Base-by-base conservation (phyloP, 1,140 invertebrate genomes). In the Zelostemma sp. region DNA sequence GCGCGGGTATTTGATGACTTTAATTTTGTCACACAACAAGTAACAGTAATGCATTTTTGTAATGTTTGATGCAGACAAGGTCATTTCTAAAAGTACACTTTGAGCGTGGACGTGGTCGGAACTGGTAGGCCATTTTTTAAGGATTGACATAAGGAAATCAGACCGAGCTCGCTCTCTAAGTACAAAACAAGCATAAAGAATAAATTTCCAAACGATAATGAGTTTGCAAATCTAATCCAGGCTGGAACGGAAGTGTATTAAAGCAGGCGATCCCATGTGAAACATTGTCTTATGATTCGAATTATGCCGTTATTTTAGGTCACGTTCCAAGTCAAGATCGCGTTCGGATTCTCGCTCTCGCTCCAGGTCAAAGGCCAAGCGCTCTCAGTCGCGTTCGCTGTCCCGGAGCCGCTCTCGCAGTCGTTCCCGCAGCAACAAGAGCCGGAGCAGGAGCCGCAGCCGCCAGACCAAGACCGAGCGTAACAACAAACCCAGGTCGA, bases 401-500 rank as follows among this genome's bases (percentile, higher is more conserved):
- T 88, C 87, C 6, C 81, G 86, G 16, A 87, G 86, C 61, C 84
- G 86, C 54, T 88, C 87, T 14, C 81, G 84, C 38, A 84, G 79
- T 70, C 74, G 72, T 49, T 73, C 61, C 41, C 43, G 33, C 33
- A 35, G 33, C 33, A n/a, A n/a, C n/a, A n/a, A n/a, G n/a, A n/a
- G n/a, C 41, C 43, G 33, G 3, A 35, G 33, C 33, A n/a, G n/a
- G 9, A 46, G 43, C 11, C 43, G 43, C 16, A 11, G 17, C 1
- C 49, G 68, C 57, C 38, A 73, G 75, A 65, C 74, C 74, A 73
- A 73, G 63, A 73, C 73, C 35, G 77, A 73, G 40, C 80, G 82
- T 82, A 81, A 89, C 85, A 84, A 87, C 85, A 76, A 89, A 77
- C 40, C 86, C 82, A 77, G 86, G 85, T 70, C 86, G 58, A 75